These are phyloP conservation scores for Sarcophaga peregrina DNA, from an alignment of 1,140 invertebrate species.

Conservation along the genomic window DNA sequence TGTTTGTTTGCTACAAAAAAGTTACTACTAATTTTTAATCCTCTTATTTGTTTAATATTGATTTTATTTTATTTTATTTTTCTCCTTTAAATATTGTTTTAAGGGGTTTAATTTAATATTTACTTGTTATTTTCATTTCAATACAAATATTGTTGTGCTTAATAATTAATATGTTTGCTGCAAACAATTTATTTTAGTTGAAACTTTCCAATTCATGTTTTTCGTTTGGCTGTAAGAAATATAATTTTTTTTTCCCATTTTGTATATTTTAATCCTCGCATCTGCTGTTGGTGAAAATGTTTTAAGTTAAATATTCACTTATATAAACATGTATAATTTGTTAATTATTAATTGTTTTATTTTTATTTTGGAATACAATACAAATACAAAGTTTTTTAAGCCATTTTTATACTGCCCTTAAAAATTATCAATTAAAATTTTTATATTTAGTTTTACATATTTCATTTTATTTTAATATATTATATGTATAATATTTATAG, in stretches of 20 bases:
- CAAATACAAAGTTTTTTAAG: constrained; percentile 27
- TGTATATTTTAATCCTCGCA: constrained; percentile 10
- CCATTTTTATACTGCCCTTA: constrained; percentile 34
- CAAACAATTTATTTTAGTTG: constrained; percentile 30
- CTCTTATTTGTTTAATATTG: neutral
- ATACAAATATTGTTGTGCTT: constrained; percentile 39
- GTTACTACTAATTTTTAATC: neutral
- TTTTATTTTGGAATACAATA: constrained; percentile 8
- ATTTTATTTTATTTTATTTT: neutral
- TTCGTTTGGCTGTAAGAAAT: neutral
- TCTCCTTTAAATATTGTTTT: neutral
- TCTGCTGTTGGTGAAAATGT: constrained; percentile 22
- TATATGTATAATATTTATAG: constrained; percentile 51
- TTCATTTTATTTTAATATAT: constrained; percentile 46
- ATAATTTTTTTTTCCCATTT: neutral
- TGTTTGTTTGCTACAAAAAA: constrained; percentile 9
- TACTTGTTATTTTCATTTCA: neutral
- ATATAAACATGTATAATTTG: neutral
- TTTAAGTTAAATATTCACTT: constrained; percentile 3
- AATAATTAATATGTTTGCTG: constrained; percentile 35
- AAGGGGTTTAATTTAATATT: neutral
- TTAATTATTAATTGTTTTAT: neutral
- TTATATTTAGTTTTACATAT: constrained; percentile 40
- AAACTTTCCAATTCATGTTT: constrained; percentile 11
- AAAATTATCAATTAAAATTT: constrained; percentile 29